Base-by-base conservation (phyloP, 2,113 vertebrate species). In the Coptodon rendalli region DNA sequence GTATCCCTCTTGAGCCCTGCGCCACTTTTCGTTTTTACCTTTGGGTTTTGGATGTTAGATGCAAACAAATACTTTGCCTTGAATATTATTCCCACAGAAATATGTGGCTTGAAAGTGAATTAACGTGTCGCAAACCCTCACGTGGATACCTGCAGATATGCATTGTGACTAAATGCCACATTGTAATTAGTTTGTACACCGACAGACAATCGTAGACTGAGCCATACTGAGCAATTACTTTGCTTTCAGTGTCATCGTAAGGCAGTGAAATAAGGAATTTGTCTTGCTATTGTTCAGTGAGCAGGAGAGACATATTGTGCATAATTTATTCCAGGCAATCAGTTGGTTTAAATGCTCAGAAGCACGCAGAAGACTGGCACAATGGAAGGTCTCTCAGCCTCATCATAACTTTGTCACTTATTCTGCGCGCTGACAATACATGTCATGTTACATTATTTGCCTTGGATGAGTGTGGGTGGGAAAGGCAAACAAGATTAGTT, bases 401-500 rank as follows among this genome's bases (percentile, higher is more conserved):
- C 89, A 85, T 94, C 92, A 91, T 84, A 92, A 90, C 89, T 94
- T 90, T 91, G 93, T 90, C 92, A 90, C 86, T 91, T 84, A 83
- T 91, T 93, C 86, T 94, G 66, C 17, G 57, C 53, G 6, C 82
- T 90, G 89, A 94, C 94, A 94, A 93, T 92, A 53, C 89, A 89
- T 81, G 91, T 92, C 94, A 93, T 87, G 90, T 89, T 91, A 87
- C 73, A 92, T 94, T 94, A 89, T 92, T 92, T 93, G 89, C 85
- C 66, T 86, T 80, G 89, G 87, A 90, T 73, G 84, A 86, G 89
- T 86, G 93, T 90, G 92, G 91, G 92, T 54, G 92, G 91, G 87
- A 91, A 93, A 94, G 91, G 86, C 89, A 90, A 95, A 95, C 86
- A 85, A 85, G 89, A 95, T 96, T 93, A 94, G 88, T 87, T 83